Percentiles rank a stretch among this genome's conserved stretches.
Evolutionary conservation across 2,888 invertebrate species (phyloP).

Genomic region (Andrena marginata): DNA sequence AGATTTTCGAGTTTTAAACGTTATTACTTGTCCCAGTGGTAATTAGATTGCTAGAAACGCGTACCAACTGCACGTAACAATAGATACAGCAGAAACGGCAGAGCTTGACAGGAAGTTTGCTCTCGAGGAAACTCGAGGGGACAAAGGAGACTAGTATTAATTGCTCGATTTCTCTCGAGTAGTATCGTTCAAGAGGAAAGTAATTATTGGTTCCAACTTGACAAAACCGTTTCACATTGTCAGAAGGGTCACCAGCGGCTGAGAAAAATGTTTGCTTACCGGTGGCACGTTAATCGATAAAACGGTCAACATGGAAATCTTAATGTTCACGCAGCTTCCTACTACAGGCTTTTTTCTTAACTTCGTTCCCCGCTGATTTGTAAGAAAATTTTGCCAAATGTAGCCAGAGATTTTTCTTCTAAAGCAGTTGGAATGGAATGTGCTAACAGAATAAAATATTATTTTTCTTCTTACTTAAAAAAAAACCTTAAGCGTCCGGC

Average conservation of each 20-base stretch:
- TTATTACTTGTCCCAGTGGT: conserved; percentile 45
- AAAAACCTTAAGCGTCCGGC: too few species aligned
- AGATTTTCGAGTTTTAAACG: conserved; percentile 47
- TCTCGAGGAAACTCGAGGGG: conserved; percentile 63
- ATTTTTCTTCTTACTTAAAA: too few species aligned
- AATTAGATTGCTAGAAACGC: conserved; percentile 62
- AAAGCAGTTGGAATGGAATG: too few species aligned
- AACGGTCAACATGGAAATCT: background rate
- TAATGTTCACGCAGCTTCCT: background rate
- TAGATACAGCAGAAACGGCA: conserved; percentile 56
- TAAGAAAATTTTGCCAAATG: too few species aligned
- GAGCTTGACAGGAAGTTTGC: conserved; percentile 65
- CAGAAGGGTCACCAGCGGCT: conserved; percentile 46
- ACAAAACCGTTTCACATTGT: conserved; percentile 59
- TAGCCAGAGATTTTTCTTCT: too few species aligned
- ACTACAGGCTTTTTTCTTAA: too few species aligned
- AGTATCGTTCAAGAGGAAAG: conserved; percentile 63
- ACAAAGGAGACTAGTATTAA: conserved; percentile 72
- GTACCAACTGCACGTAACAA: conserved; percentile 64
- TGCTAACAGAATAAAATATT: too few species aligned
- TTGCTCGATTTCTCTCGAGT: conserved; percentile 71
- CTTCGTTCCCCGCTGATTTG: too few species aligned
- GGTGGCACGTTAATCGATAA: conserved; percentile 41
- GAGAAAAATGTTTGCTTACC: conserved; percentile 61
- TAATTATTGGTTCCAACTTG: conserved; percentile 70